Evolutionary conservation across 2,888 invertebrate species (phyloP).

Genomic region (Spialia ferax): DNA sequence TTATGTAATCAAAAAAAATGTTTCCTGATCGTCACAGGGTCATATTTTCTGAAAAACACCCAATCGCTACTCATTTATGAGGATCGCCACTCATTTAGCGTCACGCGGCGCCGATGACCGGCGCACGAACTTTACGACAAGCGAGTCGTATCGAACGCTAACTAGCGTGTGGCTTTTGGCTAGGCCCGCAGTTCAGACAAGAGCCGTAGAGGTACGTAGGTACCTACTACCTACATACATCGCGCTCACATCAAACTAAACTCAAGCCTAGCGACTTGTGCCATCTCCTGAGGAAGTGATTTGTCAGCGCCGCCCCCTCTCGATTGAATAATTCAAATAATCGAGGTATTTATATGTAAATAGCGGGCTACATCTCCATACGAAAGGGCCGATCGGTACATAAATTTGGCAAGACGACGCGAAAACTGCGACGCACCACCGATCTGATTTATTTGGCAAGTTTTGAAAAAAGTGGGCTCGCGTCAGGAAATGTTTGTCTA

Average conservation of each 20-base stretch:
- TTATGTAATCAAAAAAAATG: no score
- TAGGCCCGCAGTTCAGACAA: constrained; percentile 27
- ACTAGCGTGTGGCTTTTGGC: no score
- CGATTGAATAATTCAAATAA: constrained; percentile 87
- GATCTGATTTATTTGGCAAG: constrained; percentile 85
- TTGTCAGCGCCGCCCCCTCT: constrained; percentile 86
- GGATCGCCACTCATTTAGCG: no score
- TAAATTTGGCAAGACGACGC: constrained; percentile 86
- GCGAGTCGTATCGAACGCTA: no score
- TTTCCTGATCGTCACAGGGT: no score
- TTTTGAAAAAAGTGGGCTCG: constrained; percentile 83
- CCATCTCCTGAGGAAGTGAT: constrained; percentile 85
- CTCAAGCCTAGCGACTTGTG: constrained; percentile 77
- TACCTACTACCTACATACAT: no score
- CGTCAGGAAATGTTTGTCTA: constrained; percentile 86
- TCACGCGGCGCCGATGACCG: no score
- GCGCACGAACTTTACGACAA: no score
- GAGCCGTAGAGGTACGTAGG: no score
- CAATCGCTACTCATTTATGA: no score
- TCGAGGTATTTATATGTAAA: constrained; percentile 87
- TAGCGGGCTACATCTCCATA: constrained; percentile 85
- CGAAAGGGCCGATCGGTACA: constrained; percentile 87
- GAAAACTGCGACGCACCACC: constrained; percentile 84
- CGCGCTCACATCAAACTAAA: constrained; percentile 73
- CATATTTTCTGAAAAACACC: no score